Evolutionary conservation across 2,797 vertebrate genomes (phyloP).

Genomic region (Coregonus sp.): DNA sequence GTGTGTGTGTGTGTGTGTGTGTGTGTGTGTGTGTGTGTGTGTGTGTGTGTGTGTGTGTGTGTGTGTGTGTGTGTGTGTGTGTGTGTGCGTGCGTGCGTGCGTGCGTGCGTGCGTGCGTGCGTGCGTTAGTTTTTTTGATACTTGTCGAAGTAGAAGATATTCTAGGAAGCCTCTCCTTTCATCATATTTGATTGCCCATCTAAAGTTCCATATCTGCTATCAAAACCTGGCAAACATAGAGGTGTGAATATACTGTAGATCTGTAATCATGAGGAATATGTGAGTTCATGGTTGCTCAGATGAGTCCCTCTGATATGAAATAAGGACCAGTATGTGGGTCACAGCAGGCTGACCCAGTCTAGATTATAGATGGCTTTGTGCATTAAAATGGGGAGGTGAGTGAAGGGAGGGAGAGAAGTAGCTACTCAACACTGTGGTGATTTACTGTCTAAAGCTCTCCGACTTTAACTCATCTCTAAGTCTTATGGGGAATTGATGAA

Average conservation of each 20-base stretch:
- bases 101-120: too few species aligned
- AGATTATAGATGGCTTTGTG: not conserved
- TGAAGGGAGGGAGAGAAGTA: constrained; percentile 12
- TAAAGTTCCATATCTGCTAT: not conserved
- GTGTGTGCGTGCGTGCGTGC: too few species aligned
- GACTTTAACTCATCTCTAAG: constrained; percentile 27
- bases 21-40: too few species aligned
- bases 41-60: too few species aligned
- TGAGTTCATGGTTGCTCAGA: not conserved
- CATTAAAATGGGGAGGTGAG: not conserved
- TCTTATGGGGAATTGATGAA: constrained; percentile 34
- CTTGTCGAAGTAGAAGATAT: not conserved
- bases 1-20: too few species aligned
- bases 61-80: too few species aligned
- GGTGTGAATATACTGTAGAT: not conserved
- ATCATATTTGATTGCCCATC: not conserved
- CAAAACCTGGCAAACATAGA: not conserved
- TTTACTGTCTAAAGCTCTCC: constrained; percentile 17
- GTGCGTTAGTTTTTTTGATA: too few species aligned
- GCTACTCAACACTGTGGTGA: constrained; percentile 31
- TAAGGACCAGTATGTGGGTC: not conserved
- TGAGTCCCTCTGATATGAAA: not conserved
- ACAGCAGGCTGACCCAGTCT: not conserved
- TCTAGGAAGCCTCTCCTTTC: not conserved
- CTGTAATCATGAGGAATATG: not conserved